A percentile compares a stretch with the other conserved stretches of the same genome.
Conservation (phyloP, 1,140 invertebrate genomes). For the Drosophila athabasca region DNA sequence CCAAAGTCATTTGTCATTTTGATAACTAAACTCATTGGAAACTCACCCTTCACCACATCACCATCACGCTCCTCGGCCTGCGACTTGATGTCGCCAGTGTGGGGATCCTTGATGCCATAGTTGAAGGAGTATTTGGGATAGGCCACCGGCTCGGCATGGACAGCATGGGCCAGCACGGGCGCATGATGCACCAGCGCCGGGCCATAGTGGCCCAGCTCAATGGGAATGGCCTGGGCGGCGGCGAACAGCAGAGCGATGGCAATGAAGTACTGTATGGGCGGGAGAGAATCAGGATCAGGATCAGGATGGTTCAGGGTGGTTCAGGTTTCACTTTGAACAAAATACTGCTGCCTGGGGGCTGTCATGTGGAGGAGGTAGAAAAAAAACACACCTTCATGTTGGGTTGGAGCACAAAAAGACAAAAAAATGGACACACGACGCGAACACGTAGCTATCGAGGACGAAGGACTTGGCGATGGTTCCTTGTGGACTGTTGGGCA, state of each 20-base stretch:
- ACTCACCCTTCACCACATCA: conserved; percentile 85
- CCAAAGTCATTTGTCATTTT: conserved; percentile 38
- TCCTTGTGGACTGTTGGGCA: conserved; percentile 32
- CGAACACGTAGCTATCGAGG: conserved; percentile 37
- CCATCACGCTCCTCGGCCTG: conserved; percentile 87
- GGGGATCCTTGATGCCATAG: conserved; percentile 85
- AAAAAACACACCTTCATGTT: conserved; percentile 71
- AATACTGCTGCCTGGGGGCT: neutral
- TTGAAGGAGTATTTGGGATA: conserved; percentile 85
- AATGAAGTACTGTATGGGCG: conserved; percentile 74
- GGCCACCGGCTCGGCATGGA: conserved; percentile 82
- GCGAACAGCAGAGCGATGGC: conserved; percentile 78
- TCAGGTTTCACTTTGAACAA: neutral
- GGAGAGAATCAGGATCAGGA: conserved; percentile 50
- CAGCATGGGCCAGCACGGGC: conserved; percentile 71
- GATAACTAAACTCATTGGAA: too few species aligned
- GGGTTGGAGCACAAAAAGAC: conserved; percentile 42
- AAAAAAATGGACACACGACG: conserved; percentile 25
- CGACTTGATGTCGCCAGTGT: conserved; percentile 87
- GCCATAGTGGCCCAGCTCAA: conserved; percentile 81
- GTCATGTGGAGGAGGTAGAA: neutral
- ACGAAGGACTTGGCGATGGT: conserved; percentile 58
- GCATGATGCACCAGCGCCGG: conserved; percentile 74
- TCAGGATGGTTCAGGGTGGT: neutral
- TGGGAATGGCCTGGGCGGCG: conserved; percentile 76